These are phyloP conservation scores for Oopsacas minuta DNA, from an alignment of 37 sponge, comb jelly and placozoan species.

Conservation along the genomic window DNA sequence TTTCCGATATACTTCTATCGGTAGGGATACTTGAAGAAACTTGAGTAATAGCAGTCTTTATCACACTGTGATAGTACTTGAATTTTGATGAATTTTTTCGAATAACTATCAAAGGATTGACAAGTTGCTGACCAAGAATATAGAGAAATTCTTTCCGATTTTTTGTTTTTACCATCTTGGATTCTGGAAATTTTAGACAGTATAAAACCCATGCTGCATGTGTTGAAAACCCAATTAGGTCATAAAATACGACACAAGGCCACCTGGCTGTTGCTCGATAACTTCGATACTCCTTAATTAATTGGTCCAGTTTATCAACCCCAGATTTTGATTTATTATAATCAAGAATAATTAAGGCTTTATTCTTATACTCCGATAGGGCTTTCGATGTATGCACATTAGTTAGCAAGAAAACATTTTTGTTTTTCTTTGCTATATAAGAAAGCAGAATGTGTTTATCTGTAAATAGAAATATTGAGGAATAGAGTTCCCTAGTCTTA, in stretches of 20 bases:
- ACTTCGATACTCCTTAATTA: neutral
- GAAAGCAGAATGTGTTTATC: neutral
- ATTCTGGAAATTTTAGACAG: neutral
- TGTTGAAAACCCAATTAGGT: neutral
- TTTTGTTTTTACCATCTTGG: neutral
- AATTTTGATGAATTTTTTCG: neutral
- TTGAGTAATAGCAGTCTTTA: neutral
- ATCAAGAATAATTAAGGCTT: neutral
- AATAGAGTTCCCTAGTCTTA: neutral
- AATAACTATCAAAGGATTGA: neutral
- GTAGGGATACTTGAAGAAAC: too few species aligned
- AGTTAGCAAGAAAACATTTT: neutral
- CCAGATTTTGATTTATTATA: neutral
- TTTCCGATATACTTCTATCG: too few species aligned
- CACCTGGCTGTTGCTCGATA: neutral
- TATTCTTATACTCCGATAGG: neutral
- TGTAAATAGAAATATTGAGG: neutral
- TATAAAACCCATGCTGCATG: neutral
- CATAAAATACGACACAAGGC: constrained; percentile 5
- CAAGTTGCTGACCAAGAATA: neutral
- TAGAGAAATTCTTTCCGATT: constrained; percentile 6
- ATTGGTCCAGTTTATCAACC: neutral
- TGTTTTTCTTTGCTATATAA: neutral
- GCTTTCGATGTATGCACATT: neutral
- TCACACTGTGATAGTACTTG: neutral